A percentile compares a stretch with the other conserved stretches of the same genome.
These are phyloP conservation scores for Omphaloscelis lunosa DNA, from an alignment of 2,888 invertebrate species.

Conservation along the genomic window DNA sequence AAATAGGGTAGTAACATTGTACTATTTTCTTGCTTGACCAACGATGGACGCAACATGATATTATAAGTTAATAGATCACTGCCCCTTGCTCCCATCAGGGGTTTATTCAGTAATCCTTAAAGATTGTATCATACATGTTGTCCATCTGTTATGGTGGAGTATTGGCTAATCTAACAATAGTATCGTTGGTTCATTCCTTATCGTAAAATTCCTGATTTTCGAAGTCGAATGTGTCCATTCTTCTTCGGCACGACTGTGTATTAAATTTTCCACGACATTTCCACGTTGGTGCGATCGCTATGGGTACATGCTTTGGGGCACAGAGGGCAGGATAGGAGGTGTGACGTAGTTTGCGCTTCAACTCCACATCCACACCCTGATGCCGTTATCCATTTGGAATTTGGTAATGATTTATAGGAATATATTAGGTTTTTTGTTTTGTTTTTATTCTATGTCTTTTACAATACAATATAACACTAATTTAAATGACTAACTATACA, in stretches of 20 bases:
- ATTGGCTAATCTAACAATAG: neutral
- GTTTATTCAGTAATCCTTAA: constrained; percentile 8
- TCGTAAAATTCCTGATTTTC: neutral
- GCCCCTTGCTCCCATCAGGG: constrained; percentile 25
- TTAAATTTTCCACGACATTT: neutral
- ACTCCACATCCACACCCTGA: neutral
- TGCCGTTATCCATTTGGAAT: neutral
- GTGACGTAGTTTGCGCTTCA: neutral
- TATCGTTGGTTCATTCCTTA: neutral
- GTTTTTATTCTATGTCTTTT: too few relatives aligned
- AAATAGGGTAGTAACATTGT: neutral
- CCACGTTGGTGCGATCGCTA: neutral
- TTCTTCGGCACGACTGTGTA: neutral
- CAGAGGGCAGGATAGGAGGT: neutral
- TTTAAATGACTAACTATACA: too few relatives aligned
- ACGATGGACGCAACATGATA: constrained; percentile 10
- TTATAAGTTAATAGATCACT: constrained; percentile 36
- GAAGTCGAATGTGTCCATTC: neutral
- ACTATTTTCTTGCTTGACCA: neutral
- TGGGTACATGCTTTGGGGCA: neutral
- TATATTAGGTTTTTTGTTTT: neutral
- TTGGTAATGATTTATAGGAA: neutral
- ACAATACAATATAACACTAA: too few relatives aligned
- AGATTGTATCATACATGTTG: constrained; percentile 23
- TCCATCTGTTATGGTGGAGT: constrained; percentile 7